These are phyloP conservation scores for Periophthalmus magnuspinnatus DNA, from an alignment of 2,797 vertebrate species.

Conservation along the genomic window DNA sequence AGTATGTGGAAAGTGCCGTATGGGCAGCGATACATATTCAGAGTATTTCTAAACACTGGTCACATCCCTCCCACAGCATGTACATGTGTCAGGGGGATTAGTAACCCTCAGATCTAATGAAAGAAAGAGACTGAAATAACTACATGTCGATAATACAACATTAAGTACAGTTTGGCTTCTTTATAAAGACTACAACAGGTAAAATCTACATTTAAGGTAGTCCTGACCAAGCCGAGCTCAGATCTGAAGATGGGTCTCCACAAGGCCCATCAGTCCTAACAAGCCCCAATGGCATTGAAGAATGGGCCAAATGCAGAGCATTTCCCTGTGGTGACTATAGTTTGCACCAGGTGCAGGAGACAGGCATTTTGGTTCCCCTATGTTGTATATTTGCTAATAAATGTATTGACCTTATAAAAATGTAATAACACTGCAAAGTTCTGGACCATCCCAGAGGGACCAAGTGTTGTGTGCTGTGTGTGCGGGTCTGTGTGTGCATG, in stretches of 20 bases:
- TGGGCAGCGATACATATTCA: not conserved
- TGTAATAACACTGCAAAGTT: not conserved
- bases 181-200: not conserved
- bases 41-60: not conserved
- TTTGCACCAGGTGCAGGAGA: too few relatives aligned
- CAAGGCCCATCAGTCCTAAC: not conserved
- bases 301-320: not conserved
- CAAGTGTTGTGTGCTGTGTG: constrained; percentile 20
- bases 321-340: not conserved
- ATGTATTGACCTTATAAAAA: constrained; percentile 12
- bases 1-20: not conserved
- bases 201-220: not conserved
- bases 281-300: not conserved
- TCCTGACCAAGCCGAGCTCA: not conserved
- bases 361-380: too few relatives aligned
- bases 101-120: not conserved
- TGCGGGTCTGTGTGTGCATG: constrained; percentile 45
- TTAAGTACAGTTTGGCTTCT: not conserved
- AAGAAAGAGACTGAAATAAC: not conserved
- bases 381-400: not conserved
- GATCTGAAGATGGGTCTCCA: not conserved
- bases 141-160: not conserved
- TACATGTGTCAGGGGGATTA: not conserved
- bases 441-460: not conserved
- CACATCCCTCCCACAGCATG: not conserved